Evolutionary conservation across 2,113 vertebrate genomes (phyloP), one percentile per base, ranked within the genome.

Genomic region (Eolophus roseicapilla): DNA sequence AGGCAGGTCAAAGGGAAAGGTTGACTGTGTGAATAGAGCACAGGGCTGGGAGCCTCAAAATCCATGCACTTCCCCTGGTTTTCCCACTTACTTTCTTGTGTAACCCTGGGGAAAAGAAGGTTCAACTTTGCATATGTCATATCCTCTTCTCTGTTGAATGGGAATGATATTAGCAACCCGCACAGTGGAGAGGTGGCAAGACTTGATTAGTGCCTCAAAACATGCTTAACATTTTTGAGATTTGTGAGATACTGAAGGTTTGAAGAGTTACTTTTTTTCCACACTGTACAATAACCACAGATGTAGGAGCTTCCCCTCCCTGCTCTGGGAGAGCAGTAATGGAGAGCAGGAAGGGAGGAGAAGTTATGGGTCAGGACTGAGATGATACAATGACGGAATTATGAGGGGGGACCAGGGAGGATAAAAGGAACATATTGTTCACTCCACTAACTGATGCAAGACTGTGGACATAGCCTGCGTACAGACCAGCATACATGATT

Each of bases 361-460:
- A 75, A 71, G 25, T 79, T 86, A 50, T 19, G 47, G 57, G 57
- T 79, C 2, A 3, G 53, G 44, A 57, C 43, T 69, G 47, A 92
- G 77, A 87, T 89, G 77, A 87, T 89, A 73, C 74, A 86, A n/a
- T 84, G 91, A 92, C 89, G 95, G 91, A 92, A 88, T 95, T 95
- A 87, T 44, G 70, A 92, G 90, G 41, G 60, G 49, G 57, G 28
- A 75, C 41, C 50, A 70, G 35, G 63, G 63, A 75, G 50, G 49
- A 57, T 64, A 29, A 79, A 93, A 93, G 49, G 73, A 94, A 88
- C 65, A 25, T 70, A 81, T 33, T 94, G 80, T 96, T 93, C 77
- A 75, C 80, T 93, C 88, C 79, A 85, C 80, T 93, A 41, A 91
- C 55, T 86, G 88, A 86, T 88, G 88, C 57, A 86, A 93, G 65